Base-by-base conservation (phyloP, 2,113 vertebrate genomes). In the Meriones unguiculatus region DNA sequence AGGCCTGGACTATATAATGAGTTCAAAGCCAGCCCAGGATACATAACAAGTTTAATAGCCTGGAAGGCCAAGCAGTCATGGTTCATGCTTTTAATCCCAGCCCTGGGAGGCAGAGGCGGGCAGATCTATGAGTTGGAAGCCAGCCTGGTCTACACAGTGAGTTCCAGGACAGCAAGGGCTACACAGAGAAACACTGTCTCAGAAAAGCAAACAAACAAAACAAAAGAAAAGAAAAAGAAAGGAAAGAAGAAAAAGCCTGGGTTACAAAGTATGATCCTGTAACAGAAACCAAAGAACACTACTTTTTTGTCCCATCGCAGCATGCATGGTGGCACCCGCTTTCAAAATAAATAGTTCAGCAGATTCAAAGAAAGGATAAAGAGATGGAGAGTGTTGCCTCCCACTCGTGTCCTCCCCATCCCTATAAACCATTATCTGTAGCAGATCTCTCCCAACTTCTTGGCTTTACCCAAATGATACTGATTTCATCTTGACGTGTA, bases 401-500 rank as follows among this genome's bases (percentile, higher is more conserved):
- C 67, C 15, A 22, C 14, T 5, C 25, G 22, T 57, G 24, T 64
- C 65, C 65, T 9, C 24, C n/a, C 3, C 5, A 2, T 12, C 15
- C 17, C n/a, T 20, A 6, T 59, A 90, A 81, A 50, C 69, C 46
- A 35, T n/a, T 50, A 20, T 87, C 89, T 73, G 9, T 38, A 35
- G 46, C 72, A 18, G 9, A 72, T 93, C 85, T 93, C 52, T 86
- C 87, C 54, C 64, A 3, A 59, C 17, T 38, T 77, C 3, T 65
- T 90, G 22, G 25, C 91, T 90, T 93, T 50, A 81, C 85, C 24
- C 57, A 86, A 52, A 54, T 70, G 54, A 67, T 8, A 69, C 15
- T 54, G n/a, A 75, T 77, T 70, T 46, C 35, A n/a, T 87, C 87
- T 95, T 87, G 80, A 93, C 46, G 5, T 95, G 65, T 28, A 8